phyloP scores from a whole-genome alignment of 2,888 invertebrate species.

The Nasonovia ribisnigri region DNA sequence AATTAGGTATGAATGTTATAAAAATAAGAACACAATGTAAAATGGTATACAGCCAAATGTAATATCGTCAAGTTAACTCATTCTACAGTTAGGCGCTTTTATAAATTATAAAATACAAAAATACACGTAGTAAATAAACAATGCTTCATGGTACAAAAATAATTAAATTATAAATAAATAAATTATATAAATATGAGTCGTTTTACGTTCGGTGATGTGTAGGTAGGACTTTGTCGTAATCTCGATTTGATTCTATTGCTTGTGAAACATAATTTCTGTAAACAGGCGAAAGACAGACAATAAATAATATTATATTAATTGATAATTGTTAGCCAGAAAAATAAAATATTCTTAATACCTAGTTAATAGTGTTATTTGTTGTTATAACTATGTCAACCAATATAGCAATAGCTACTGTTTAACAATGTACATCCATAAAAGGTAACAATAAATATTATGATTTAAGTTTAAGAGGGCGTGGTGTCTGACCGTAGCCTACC shows the following conservation, averaged over 20 bases:
- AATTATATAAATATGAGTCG: slow-evolving; percentile 36
- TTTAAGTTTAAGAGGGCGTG: background rate
- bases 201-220: background rate
- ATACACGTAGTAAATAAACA: slow-evolving; percentile 38
- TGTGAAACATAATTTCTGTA: slow-evolving; percentile 36
- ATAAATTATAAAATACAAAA: slow-evolving; percentile 8
- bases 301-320: background rate
- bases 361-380: background rate
- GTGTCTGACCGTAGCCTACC: background rate
- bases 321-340: background rate
- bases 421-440: background rate
- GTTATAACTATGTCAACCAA: background rate
- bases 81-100: background rate
- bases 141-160: slow-evolving; percentile 22
- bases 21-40: background rate
- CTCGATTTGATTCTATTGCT: slow-evolving; percentile 16
- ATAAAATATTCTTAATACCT: background rate
- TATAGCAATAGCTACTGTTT: background rate
- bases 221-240: slow-evolving; percentile 53
- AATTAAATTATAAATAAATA: slow-evolving; percentile 46
- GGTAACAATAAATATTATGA: background rate
- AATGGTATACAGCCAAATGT: background rate
- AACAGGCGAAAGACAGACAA: background rate
- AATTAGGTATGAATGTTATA: background rate
- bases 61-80: background rate